Evolutionary conservation across 2,797 vertebrate genomes (phyloP).

Genomic region (Antennarius maculatus): DNA sequence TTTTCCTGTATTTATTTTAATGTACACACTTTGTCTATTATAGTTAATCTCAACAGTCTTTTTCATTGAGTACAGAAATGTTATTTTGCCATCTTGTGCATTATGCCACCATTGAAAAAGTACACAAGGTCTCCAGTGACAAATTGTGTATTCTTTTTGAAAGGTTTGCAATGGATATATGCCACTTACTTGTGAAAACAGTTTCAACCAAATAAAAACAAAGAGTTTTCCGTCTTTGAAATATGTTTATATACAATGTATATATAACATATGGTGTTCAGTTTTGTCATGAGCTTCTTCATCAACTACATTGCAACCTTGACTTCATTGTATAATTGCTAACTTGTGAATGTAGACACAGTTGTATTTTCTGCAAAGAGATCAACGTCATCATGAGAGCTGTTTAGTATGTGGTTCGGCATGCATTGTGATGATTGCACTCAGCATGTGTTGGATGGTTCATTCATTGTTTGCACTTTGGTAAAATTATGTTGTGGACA

Average conservation of each 20-base stretch:
- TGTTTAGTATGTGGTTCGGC: constrained; percentile 81
- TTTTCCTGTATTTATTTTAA: constrained; percentile 57
- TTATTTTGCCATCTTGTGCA: constrained; percentile 60
- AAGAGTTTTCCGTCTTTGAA: constrained; percentile 56
- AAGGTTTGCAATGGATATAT: constrained; percentile 88
- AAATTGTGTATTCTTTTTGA: constrained; percentile 87
- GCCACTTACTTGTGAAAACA: constrained; percentile 71
- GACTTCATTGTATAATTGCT: constrained; percentile 87
- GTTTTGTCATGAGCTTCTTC: constrained; percentile 62
- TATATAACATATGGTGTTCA: constrained; percentile 81
- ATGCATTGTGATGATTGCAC: constrained; percentile 92
- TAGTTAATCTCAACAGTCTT: not conserved
- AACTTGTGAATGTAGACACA: constrained; percentile 69
- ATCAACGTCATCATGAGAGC: constrained; percentile 67
- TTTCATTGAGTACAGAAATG: constrained; percentile 25
- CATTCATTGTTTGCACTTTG: constrained; percentile 91
- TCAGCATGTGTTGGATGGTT: constrained; percentile 95
- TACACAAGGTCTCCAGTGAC: constrained; percentile 84
- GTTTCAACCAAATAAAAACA: constrained; percentile 60
- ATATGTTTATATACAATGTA: constrained; percentile 83
- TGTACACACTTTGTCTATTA: constrained; percentile 53
- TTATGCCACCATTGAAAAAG: constrained; percentile 77
- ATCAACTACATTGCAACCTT: constrained; percentile 70
- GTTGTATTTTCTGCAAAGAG: constrained; percentile 60
- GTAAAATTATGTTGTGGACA: constrained; percentile 86